These are phyloP conservation scores for Auanema freiburgensis DNA, from an alignment of 2,888 invertebrate species.

Conservation along the genomic window DNA sequence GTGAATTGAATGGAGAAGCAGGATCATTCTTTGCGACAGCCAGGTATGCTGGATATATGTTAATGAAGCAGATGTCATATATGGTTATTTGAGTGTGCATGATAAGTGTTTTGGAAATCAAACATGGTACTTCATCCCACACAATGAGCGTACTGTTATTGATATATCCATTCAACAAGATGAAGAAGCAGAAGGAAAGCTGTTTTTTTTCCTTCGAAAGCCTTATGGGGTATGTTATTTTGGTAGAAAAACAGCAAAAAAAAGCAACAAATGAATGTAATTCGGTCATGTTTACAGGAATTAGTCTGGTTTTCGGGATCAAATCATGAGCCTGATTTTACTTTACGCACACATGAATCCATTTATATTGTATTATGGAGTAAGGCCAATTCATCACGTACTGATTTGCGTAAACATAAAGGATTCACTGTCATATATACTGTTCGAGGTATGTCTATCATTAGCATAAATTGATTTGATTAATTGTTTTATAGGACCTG, in stretches of 20 bases:
- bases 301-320: conserved; percentile 45
- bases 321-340: conserved; percentile 39
- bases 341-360: conserved; percentile 29
- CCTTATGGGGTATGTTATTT: conserved; percentile 34
- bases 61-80: not conserved
- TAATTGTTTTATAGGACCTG: conserved; percentile 12
- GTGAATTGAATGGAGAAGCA: conserved; percentile 30
- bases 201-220: conserved; percentile 40
- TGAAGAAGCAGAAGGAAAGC: conserved; percentile 31
- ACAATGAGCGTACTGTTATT: conserved; percentile 25
- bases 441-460: conserved; percentile 26
- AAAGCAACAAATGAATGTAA: not conserved
- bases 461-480: not conserved
- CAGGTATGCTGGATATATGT: conserved; percentile 15
- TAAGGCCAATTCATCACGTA: conserved; percentile 21
- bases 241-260: no score
- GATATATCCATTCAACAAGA: conserved; percentile 34
- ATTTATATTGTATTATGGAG: conserved; percentile 41
- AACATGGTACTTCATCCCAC: conserved; percentile 30
- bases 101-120: conserved; percentile 29
- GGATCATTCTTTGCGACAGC: conserved; percentile 49
- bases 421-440: conserved; percentile 41
- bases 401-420: conserved; percentile 15
- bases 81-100: conserved; percentile 11
- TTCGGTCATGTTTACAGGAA: conserved; percentile 30